A percentile compares a stretch with the other conserved stretches of the same genome.
Evolutionary conservation across 2,113 vertebrate species (phyloP).

Genomic region (Gallinago undulata): DNA sequence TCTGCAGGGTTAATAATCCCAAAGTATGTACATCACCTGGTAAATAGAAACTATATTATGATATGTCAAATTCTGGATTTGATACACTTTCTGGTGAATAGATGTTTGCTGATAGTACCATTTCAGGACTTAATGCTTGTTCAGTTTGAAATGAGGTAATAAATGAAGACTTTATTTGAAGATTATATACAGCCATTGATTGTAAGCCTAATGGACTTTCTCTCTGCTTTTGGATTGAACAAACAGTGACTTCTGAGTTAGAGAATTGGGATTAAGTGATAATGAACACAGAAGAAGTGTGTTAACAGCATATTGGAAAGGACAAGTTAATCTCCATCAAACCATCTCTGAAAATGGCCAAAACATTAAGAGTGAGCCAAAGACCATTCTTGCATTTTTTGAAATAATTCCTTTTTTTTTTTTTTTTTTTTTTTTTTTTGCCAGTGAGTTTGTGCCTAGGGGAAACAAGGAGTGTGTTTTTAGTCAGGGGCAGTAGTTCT

Average conservation of each 20-base stretch:
- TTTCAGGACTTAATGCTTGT: conserved; percentile 5
- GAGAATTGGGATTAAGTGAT: conserved; percentile 10
- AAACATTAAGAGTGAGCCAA: neutral
- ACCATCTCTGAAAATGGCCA: neutral
- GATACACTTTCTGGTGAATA: neutral
- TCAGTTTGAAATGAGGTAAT: conserved; percentile 26
- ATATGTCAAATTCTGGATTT: neutral
- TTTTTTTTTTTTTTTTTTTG: neutral
- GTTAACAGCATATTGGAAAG: neutral
- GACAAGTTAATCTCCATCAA: neutral
- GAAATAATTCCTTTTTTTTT: neutral
- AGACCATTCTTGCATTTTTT: neutral
- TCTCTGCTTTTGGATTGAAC: conserved; percentile 26
- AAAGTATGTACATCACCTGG: neutral
- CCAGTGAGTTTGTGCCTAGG: neutral
- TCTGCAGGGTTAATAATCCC: neutral
- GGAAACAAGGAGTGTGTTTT: neutral
- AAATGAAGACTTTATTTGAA: conserved; percentile 21
- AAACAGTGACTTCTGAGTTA: conserved; percentile 10
- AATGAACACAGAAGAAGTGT: neutral
- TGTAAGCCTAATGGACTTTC: conserved; percentile 12
- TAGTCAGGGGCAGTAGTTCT: neutral
- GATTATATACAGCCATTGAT: neutral
- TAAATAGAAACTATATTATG: neutral
- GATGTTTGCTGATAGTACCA: neutral